A percentile compares a stretch with the other conserved stretches of the same genome.
Conservation (phyloP, 1,140 invertebrate species). For the Hesperophylax magnus region DNA sequence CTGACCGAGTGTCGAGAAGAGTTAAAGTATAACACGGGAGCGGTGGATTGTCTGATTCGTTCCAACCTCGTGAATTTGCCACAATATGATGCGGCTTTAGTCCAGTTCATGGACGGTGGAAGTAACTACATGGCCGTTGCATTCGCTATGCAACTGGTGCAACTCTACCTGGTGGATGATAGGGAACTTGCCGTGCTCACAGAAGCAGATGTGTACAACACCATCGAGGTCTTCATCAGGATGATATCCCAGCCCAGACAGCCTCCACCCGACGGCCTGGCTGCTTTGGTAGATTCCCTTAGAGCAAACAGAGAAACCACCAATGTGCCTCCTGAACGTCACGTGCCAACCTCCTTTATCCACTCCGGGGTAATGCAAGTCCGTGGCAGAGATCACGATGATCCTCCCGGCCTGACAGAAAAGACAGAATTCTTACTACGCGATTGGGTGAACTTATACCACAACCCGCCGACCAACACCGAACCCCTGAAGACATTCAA, state of each 20-base stretch:
- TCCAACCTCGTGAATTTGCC: slow-evolving; percentile 76
- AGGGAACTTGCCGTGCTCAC: slow-evolving; percentile 81
- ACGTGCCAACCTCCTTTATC: slow-evolving; percentile 90
- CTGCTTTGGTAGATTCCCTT: slow-evolving; percentile 82
- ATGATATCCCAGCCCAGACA: slow-evolving; percentile 81
- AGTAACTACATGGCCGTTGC: slow-evolving; percentile 86
- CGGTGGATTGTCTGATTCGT: slow-evolving; percentile 89
- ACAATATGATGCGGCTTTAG: slow-evolving; percentile 88
- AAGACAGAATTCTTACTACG: slow-evolving; percentile 95
- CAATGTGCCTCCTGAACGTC: slow-evolving; percentile 78
- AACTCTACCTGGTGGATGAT: slow-evolving; percentile 91
- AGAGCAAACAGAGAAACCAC: slow-evolving; percentile 80
- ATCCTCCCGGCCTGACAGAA: slow-evolving; percentile 93
- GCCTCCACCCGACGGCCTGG: slow-evolving; percentile 84
- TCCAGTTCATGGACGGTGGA: slow-evolving; percentile 90
- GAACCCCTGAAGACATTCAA: slow-evolving; percentile 96
- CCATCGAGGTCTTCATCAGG: slow-evolving; percentile 84
- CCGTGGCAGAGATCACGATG: slow-evolving; percentile 70
- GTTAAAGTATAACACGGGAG: slow-evolving; percentile 91
- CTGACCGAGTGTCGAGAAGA: slow-evolving; percentile 91
- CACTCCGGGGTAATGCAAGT: slow-evolving; percentile 92
- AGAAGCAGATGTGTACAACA: slow-evolving; percentile 89
- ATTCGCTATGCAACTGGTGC: slow-evolving; percentile 93
- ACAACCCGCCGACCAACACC: slow-evolving; percentile 77
- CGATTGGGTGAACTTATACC: slow-evolving; percentile 96